Percentiles rank a stretch among this genome's conserved stretches.
phyloP scores from a whole-genome alignment of 2,113 vertebrate genomes.

The Nicator chloris region DNA sequence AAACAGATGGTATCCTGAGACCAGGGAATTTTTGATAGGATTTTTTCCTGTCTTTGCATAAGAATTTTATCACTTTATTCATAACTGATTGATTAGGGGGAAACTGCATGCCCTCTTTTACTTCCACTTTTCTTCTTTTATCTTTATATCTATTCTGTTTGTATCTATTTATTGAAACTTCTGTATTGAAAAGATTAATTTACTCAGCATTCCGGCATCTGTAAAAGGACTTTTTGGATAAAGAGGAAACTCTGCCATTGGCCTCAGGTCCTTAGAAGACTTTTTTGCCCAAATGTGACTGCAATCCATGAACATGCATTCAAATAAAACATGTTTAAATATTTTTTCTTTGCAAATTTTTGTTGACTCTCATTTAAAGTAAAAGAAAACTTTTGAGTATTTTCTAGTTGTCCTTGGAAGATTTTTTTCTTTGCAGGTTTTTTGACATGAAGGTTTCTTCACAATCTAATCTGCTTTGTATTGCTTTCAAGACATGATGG shows the following conservation, averaged over 20 bases:
- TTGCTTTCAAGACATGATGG: constrained; percentile 29
- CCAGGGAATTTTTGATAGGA: neutral
- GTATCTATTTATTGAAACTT: constrained; percentile 37
- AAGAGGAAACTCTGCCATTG: neutral
- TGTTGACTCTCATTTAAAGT: neutral
- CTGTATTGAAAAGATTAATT: constrained; percentile 68
- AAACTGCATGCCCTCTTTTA: neutral
- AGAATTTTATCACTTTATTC: constrained; percentile 9
- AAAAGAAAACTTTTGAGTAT: neutral
- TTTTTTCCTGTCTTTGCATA: neutral
- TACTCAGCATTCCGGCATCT: constrained; percentile 1
- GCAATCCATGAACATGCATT: neutral
- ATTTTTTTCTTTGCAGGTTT: neutral
- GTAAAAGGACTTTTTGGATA: constrained; percentile 58
- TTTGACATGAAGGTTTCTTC: constrained; percentile 33
- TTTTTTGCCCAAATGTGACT: constrained; percentile 19
- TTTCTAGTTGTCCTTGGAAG: constrained; percentile 36
- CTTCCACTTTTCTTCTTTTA: neutral
- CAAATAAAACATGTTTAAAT: neutral
- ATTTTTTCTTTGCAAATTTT: neutral
- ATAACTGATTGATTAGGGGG: neutral
- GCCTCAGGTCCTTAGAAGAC: neutral
- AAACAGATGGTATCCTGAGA: neutral
- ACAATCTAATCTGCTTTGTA: constrained; percentile 41
- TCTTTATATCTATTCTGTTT: constrained; percentile 42